Conservation (phyloP, 2,888 invertebrate genomes). For the Oligia strigilis region DNA sequence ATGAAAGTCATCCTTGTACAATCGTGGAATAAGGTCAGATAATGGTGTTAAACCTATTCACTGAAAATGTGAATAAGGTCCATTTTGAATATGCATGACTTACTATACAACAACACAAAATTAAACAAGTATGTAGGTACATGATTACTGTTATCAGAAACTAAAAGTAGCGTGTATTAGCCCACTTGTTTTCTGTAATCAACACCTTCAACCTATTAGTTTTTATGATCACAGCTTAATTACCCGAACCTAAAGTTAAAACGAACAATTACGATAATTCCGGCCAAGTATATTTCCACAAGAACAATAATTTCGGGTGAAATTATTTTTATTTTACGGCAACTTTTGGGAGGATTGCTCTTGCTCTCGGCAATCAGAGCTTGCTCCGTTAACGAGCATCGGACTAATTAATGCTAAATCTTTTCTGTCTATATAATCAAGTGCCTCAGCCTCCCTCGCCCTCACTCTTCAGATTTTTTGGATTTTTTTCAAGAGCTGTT, state of each 20-base stretch:
- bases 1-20: no score
- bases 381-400: constrained; percentile 73
- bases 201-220: constrained; percentile 52
- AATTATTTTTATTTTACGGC: constrained; percentile 34
- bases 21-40: no score
- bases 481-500: constrained; percentile 56
- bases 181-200: constrained; percentile 39
- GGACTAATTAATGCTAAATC: constrained; percentile 78
- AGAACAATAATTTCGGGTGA: constrained; percentile 42
- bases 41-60: no score
- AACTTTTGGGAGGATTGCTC: constrained; percentile 34
- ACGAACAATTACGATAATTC: constrained; percentile 43
- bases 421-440: constrained; percentile 75
- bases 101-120: no score
- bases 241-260: constrained; percentile 42
- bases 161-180: constrained; percentile 29
- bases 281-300: constrained; percentile 24
- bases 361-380: constrained; percentile 53
- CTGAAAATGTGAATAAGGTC: not conserved
- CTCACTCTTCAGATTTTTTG: constrained; percentile 60
- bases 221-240: constrained; percentile 52
- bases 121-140: not conserved
- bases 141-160: constrained; percentile 25
- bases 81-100: not conserved
- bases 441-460: constrained; percentile 53